Base-by-base conservation (phyloP, 1,140 invertebrate species). In the Aphelinus atriplicis region DNA sequence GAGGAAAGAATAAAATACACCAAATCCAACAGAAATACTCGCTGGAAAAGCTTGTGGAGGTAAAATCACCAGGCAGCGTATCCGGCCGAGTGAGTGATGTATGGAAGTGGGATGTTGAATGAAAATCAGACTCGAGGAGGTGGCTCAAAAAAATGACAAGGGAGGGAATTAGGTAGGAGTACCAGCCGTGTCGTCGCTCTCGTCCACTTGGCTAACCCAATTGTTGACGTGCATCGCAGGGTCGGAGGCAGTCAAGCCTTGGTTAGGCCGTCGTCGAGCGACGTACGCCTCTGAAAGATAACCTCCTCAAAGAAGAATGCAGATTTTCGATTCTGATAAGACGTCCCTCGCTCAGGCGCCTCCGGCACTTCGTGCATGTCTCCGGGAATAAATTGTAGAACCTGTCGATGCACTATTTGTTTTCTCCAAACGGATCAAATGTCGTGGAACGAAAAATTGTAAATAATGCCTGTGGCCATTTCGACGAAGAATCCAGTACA, bases 241-340 rank as follows among this genome's bases (percentile, higher is more conserved):
- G 26, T 26, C 26, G 26, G 26, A 50, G 5, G 26, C 3, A 7
- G 26, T 26, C 26, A 26, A 26, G 50, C 2, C 5, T 3, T 10
- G 5, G n/a, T 2, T n/a, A 9, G 60, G 10, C 61, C 58, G 60
- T 9, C 51, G 26, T 26, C 60, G 48, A 71, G 58, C 9, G n/a
- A 10, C 1, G 48, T 26, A 45, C 60, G 56, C 61, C 71, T 66
- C 7, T 61, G 51, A 26, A 42, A 62, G 73, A 75, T 75, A 75
- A 75, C 65, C 67, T 70, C 61, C 50, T 70, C 63, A 42, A 26
- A 26, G 60, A 75, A 75, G 66, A 70, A 75, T 75, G 60, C 55
- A 70, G 73, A 75, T 75, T 7, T 3, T 26, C n/a, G 9, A 45
- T 4, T 45, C 58, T 7, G 58, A 70, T 70, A 70, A 50, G 7